phyloP scores from a whole-genome alignment of 2,113 vertebrate genomes.

The Chloropsis hardwickii region DNA sequence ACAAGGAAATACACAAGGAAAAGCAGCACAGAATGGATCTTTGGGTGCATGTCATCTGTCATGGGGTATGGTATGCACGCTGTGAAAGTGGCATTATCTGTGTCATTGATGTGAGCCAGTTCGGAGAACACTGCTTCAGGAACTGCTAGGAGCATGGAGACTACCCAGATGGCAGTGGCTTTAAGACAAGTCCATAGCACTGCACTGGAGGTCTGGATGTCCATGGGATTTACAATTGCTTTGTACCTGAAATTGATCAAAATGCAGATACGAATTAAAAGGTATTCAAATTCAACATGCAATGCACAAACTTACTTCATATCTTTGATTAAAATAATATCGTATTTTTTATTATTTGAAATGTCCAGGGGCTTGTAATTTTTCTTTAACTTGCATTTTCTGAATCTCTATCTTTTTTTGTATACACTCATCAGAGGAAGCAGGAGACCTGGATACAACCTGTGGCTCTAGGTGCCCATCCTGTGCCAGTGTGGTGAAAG shows the following conservation, averaged over 20 bases:
- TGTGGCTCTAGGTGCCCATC: not conserved
- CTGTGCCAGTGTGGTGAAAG: not conserved
- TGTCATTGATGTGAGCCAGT: constrained; percentile 76
- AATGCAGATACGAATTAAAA: not conserved
- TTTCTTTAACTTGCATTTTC: not conserved
- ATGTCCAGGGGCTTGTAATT: not conserved
- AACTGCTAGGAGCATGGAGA: constrained; percentile 85
- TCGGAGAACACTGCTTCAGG: constrained; percentile 92
- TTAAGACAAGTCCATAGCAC: constrained; percentile 89
- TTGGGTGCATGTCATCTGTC: constrained; percentile 86
- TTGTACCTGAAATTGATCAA: constrained; percentile 81
- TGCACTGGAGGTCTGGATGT: constrained; percentile 87
- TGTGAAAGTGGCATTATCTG: constrained; percentile 82
- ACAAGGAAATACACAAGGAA: constrained; percentile 93
- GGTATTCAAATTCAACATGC: not conserved
- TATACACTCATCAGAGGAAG: not conserved
- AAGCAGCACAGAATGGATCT: constrained; percentile 91
- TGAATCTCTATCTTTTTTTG: not conserved
- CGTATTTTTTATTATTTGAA: not conserved
- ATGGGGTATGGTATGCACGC: constrained; percentile 91
- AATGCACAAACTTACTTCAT: not conserved
- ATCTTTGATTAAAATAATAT: not conserved
- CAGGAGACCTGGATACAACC: not conserved
- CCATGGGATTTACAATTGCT: constrained; percentile 96
- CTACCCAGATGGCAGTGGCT: constrained; percentile 84